Evolutionary conservation across 2,888 invertebrate genomes (phyloP), one percentile per base, ranked within the genome.

Genomic region (Candidula unifasciata): DNA sequence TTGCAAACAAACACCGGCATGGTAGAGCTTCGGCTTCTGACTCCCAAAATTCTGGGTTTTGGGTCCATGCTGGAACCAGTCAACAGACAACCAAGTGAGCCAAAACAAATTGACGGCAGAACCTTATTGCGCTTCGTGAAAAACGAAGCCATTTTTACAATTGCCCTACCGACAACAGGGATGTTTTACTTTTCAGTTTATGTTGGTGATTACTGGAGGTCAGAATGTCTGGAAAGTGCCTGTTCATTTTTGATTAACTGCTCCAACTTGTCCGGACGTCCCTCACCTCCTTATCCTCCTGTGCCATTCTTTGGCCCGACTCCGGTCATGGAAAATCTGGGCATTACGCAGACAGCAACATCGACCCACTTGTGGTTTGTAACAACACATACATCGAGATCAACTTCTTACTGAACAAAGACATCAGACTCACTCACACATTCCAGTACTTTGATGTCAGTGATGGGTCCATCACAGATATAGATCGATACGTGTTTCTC

Each of bases 101-200:
- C 90, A 3, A 86, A 89, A 44, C 89, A 90, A 73, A 80, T 91
- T 30, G 90, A 91, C 33, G 91, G 92, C 21, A 86, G 92, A 73
- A 89, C 90, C 18, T 83, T 93, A 57, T 86, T 93, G 24, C 87
- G 93, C 10, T 89, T 90, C 69, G 89, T 92, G 3, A 91, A 91
- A 80, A 90, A 92, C 79, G 91, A 92, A 74, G 91, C 91, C 27
- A 91, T 93, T 79, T 94, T 94, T 86, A 91, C 92, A 0, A 92
- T 94, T 27, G 91, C 91, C 71, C 92, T 94, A 0, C 94, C 94
- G 0, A 88, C 90, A 27, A 91, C 93, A 8, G 94, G 94, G 16
- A 83, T 91, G 80, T 94, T 93, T 88, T 93, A 92, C 87, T 93
- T 94, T 80, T 94, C 94, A 80, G 91, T 93, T 24, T 94, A 91